Conservation (phyloP, 2,113 vertebrate species). For the Malurus elegans region DNA sequence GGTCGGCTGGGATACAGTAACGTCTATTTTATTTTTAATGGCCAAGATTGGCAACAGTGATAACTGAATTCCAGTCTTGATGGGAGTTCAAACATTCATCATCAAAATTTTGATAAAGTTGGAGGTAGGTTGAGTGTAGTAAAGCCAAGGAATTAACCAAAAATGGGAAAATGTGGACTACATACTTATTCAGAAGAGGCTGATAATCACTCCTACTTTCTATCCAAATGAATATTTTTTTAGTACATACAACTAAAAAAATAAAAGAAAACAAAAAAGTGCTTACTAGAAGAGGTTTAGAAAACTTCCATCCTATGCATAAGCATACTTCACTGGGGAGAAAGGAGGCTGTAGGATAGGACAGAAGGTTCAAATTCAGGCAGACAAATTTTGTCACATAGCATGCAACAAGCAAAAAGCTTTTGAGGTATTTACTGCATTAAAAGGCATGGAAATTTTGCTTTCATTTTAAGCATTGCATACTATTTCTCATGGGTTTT, state of each 20-base stretch:
- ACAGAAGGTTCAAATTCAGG: background rate
- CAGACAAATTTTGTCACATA: background rate
- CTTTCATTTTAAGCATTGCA: background rate
- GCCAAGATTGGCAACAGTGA: background rate
- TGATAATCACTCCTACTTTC: background rate
- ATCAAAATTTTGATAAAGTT: background rate
- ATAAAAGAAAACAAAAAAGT: background rate
- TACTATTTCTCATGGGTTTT: background rate
- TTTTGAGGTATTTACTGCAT: background rate
- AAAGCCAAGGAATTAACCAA: background rate
- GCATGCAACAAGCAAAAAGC: background rate
- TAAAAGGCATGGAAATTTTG: background rate
- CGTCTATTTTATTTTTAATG: background rate
- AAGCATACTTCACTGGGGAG: background rate
- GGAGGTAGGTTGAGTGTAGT: background rate
- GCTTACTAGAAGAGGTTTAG: background rate
- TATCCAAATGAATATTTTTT: background rate
- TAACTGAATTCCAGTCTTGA: background rate
- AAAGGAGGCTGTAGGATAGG: background rate
- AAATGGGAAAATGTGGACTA: background rate
- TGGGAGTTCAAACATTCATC: background rate
- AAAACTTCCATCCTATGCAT: background rate
- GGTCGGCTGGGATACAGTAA: background rate
- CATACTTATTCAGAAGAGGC: background rate
- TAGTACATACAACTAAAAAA: background rate